phyloP scores from a whole-genome alignment of 2,113 vertebrate species.

The Syngnathus typhle region DNA sequence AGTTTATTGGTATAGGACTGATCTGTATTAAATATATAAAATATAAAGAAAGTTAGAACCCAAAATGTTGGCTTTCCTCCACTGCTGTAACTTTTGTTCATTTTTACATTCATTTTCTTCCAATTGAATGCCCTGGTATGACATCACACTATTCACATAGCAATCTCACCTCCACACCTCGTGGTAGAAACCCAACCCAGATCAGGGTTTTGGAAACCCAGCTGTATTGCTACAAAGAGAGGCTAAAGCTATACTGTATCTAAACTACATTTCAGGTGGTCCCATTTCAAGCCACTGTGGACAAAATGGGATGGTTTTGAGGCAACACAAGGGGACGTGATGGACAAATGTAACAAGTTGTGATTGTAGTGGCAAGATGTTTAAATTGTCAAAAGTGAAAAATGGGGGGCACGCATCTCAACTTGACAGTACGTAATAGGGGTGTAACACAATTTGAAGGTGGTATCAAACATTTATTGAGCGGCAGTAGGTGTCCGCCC shows the following conservation, averaged over 20 bases:
- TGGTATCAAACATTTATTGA: not conserved
- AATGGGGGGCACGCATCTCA: not conserved
- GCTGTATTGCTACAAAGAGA: too few species aligned
- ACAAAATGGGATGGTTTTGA: not conserved
- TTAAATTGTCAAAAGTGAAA: not conserved
- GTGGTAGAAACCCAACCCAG: too few species aligned
- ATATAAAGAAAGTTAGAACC: not conserved
- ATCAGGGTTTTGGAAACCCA: too few species aligned
- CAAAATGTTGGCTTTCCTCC: not conserved
- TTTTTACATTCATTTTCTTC: too few species aligned
- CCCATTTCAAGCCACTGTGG: not conserved
- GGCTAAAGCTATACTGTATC: too few species aligned
- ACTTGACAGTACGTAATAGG: not conserved
- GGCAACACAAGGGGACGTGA: not conserved
- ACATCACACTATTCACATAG: not conserved
- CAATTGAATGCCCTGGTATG: not conserved
- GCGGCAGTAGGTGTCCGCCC: not conserved
- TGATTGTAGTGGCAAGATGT: not conserved
- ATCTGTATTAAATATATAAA: not conserved
- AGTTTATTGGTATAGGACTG: not conserved
- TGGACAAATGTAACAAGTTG: not conserved
- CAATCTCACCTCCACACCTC: too few species aligned
- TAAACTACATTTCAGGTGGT: not conserved
- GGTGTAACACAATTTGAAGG: not conserved
- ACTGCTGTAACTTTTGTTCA: not conserved